These are phyloP conservation scores for Chymomyza procnemis DNA, from an alignment of 2,888 invertebrate genomes.

Conservation along the genomic window DNA sequence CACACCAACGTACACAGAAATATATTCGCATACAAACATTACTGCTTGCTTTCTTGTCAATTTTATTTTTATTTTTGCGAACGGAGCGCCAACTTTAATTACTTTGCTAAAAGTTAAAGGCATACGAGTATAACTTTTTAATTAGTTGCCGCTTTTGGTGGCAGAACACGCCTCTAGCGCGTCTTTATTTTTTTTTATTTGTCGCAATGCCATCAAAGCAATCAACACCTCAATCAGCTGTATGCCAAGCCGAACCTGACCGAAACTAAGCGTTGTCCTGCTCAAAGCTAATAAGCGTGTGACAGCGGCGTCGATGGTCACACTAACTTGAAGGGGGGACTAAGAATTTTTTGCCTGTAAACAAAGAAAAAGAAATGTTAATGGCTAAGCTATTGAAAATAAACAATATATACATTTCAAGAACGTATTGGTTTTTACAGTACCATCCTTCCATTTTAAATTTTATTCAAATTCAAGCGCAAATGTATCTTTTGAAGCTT, in stretches of 20 bases:
- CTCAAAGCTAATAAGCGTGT: not conserved
- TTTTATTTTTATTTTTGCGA: too few relatives aligned
- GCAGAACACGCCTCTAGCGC: not conserved
- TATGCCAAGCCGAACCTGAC: not conserved
- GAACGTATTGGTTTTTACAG: too few relatives aligned
- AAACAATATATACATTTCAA: too few relatives aligned
- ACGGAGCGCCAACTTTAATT: slow-evolving; percentile 64
- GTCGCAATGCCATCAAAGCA: slow-evolving; percentile 41
- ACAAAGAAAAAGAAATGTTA: too few relatives aligned
- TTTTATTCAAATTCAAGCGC: too few relatives aligned
- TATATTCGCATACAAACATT: not conserved
- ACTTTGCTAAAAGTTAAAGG: slow-evolving; percentile 67
- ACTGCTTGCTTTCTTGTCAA: not conserved
- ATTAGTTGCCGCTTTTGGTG: slow-evolving; percentile 56
- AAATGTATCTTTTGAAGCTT: too few relatives aligned
- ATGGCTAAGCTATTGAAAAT: too few relatives aligned
- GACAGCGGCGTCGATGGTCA: too few relatives aligned
- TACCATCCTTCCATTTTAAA: too few relatives aligned
- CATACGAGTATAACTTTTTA: slow-evolving; percentile 67
- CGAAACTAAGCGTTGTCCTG: slow-evolving; percentile 34
- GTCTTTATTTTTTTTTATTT: slow-evolving; percentile 25
- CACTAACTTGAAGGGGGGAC: too few relatives aligned
- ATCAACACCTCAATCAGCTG: slow-evolving; percentile 40
- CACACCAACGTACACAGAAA: not conserved
- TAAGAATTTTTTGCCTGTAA: too few relatives aligned